A percentile compares a stretch with the other conserved stretches of the same genome.
Conservation (phyloP, 1,140 invertebrate species). For the Dendroctonus valens region DNA sequence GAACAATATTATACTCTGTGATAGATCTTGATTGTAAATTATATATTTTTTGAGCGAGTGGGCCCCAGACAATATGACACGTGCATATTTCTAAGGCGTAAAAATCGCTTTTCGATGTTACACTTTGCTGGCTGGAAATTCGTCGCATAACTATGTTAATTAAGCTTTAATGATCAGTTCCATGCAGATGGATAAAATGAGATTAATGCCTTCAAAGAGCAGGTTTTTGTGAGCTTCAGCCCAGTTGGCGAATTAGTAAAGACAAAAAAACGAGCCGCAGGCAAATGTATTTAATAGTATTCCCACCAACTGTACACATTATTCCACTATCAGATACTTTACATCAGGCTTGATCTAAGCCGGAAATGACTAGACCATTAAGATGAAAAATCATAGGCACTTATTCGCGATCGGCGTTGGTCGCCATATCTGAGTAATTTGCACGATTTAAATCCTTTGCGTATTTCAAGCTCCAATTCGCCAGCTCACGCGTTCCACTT, state of each 20-base stretch:
- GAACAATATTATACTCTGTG: background rate
- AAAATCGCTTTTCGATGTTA: background rate
- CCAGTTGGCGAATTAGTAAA: no score
- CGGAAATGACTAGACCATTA: slow-evolving; percentile 14
- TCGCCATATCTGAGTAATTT: no score
- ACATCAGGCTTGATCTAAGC: slow-evolving; percentile 3
- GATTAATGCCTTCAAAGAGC: no score
- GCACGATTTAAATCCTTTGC: background rate
- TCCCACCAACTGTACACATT: background rate
- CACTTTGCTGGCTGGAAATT: slow-evolving; percentile 7
- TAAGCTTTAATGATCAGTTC: background rate
- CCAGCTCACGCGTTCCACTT: slow-evolving; percentile 14
- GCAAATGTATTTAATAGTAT: background rate
- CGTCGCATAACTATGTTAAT: slow-evolving; percentile 11
- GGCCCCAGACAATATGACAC: slow-evolving; percentile 3
- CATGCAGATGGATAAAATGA: no score
- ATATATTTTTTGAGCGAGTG: slow-evolving; percentile 2
- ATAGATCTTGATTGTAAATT: slow-evolving; percentile 14
- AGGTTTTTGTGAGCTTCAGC: no score
- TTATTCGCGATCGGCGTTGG: no score
- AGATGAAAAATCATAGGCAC: slow-evolving; percentile 1
- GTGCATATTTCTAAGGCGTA: slow-evolving; percentile 4
- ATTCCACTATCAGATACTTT: background rate
- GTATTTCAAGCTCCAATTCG: slow-evolving; percentile 15
- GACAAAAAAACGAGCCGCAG: no score